These are phyloP conservation scores for Phymorhynchus buccinoides DNA, from an alignment of 1,140 invertebrate species.

Conservation along the genomic window DNA sequence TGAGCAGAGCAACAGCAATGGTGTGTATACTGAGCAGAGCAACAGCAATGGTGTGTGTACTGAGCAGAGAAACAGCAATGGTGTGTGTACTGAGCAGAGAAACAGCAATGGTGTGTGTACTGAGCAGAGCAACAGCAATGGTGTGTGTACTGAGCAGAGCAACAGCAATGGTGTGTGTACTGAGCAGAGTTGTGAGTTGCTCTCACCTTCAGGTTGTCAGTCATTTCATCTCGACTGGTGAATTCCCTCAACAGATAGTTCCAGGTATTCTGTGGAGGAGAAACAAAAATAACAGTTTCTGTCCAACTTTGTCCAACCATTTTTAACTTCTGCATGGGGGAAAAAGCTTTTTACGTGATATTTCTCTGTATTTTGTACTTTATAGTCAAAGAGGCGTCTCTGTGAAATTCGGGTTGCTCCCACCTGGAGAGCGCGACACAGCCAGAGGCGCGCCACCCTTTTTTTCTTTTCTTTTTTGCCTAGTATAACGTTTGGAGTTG, in stretches of 20 bases:
- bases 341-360: background rate
- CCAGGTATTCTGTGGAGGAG: constrained; percentile 8
- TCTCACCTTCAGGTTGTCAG: constrained; percentile 65
- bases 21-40: background rate
- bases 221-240: constrained; percentile 65
- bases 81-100: background rate
- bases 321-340: background rate
- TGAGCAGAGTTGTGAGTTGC: background rate
- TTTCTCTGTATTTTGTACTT: no score
- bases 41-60: background rate
- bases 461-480: no score
- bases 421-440: background rate
- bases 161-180: background rate
- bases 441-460: background rate
- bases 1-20: no score
- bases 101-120: background rate
- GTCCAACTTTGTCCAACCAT: background rate
- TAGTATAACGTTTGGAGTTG: no score
- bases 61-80: background rate
- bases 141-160: no score
- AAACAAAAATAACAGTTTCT: background rate
- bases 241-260: constrained; percentile 72
- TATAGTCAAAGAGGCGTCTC: background rate
- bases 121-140: background rate
- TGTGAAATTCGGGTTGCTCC: background rate